Conservation (phyloP, 2,888 invertebrate genomes). For the Pimpla rufipes region DNA sequence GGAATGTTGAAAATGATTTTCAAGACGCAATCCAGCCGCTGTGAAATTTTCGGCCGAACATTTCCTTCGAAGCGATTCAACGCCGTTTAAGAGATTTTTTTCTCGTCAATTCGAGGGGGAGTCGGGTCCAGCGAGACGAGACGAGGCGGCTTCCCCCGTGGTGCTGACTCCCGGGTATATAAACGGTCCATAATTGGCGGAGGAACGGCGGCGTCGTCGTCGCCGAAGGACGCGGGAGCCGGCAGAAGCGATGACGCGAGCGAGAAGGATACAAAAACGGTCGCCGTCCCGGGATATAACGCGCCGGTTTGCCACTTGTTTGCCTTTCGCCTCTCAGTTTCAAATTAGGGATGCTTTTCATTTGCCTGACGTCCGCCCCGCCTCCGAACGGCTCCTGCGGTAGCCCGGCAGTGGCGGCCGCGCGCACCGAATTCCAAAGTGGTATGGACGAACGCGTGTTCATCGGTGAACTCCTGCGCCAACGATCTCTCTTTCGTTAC, state of each 20-base stretch:
- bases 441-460: constrained; percentile 63
- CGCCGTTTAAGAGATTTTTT: constrained; percentile 48
- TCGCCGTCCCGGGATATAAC: constrained; percentile 50
- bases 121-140: constrained; percentile 41
- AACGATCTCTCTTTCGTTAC: constrained; percentile 17
- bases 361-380: constrained; percentile 84
- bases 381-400: constrained; percentile 83
- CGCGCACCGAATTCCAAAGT: constrained; percentile 69
- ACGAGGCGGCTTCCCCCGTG: constrained; percentile 51
- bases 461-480: constrained; percentile 45
- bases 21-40: background rate
- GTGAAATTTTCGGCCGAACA: constrained; percentile 1
- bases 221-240: constrained; percentile 13
- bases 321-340: constrained; percentile 83
- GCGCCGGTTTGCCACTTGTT: constrained; percentile 80
- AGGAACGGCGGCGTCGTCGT: constrained; percentile 61
- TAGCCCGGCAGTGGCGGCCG: constrained; percentile 72
- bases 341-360: constrained; percentile 85
- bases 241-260: constrained; percentile 10
- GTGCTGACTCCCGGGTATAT: constrained; percentile 67
- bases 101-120: constrained; percentile 32
- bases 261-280: constrained; percentile 51
- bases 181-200: constrained; percentile 72
- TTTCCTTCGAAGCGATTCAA: constrained; percentile 39
- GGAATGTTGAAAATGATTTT: too few relatives aligned